Percentiles rank a stretch among this genome's conserved stretches.
Evolutionary conservation across 2,113 vertebrate species (phyloP).

Genomic region (Psammodynastes pulverulentus): DNA sequence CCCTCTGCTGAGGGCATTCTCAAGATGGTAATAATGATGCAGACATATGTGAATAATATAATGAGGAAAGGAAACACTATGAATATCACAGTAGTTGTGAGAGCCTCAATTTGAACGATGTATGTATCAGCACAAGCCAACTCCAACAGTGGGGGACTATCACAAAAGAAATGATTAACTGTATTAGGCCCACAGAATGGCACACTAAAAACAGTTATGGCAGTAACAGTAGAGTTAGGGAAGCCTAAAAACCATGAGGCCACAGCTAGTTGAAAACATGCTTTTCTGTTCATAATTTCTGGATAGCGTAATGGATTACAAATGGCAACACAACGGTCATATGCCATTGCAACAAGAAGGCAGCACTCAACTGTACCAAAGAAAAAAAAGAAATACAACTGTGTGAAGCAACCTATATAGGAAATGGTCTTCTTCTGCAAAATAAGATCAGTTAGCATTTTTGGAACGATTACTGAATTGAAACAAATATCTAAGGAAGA

Average conservation of each 20-base stretch:
- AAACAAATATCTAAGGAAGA: constrained; percentile 4
- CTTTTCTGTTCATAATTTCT: neutral
- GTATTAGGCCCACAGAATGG: constrained; percentile 54
- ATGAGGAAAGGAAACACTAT: constrained; percentile 59
- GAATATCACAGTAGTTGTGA: constrained; percentile 56
- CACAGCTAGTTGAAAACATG: constrained; percentile 9
- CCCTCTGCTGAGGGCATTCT: constrained; percentile 55
- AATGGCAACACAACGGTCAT: constrained; percentile 3
- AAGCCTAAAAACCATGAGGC: constrained; percentile 58
- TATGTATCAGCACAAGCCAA: constrained; percentile 56
- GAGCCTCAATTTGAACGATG: constrained; percentile 58
- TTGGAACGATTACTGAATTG: neutral
- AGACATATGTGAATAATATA: constrained; percentile 56
- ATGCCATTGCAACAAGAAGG: constrained; percentile 14
- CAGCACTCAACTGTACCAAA: constrained; percentile 5
- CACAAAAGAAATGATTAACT: constrained; percentile 53
- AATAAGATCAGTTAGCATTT: neutral
- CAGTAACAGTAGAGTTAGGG: constrained; percentile 59
- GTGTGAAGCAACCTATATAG: neutral
- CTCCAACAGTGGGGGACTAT: constrained; percentile 56
- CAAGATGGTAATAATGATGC: constrained; percentile 54
- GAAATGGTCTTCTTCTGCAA: neutral
- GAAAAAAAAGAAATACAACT: constrained; percentile 8
- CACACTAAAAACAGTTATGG: constrained; percentile 59
- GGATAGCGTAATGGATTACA: neutral